Evolutionary conservation across 2,113 vertebrate genomes (phyloP), one percentile per base, ranked within the genome.

Genomic region (Solea solea): DNA sequence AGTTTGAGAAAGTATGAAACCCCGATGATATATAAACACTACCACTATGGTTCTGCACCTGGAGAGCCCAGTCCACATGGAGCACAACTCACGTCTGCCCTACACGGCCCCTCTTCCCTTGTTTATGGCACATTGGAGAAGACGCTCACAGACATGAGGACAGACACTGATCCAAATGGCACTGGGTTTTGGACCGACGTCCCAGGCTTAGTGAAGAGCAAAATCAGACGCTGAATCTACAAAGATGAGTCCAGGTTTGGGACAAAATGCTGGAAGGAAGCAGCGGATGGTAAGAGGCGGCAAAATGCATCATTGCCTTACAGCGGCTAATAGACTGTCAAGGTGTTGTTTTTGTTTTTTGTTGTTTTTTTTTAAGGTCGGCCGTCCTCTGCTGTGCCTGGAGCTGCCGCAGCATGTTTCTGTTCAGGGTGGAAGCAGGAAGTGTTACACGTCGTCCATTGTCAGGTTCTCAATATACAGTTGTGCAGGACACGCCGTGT

Each of bases 121-220:
- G 12, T 68, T 79, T 85, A 88, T 91, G 89, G 89, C 90, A 91
- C 90, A 81, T 73, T 60, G 81, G 86, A 90, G 79, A 80, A 84
- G 78, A 90, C 34, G 71, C 72, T 80, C 64, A 56, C 57, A 74
- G 71, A 50, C 76, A 83, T 74, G 65, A 70, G 61, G 71, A 74
- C 61, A 70, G 46, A 74, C 64, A 55, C 52, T 3, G 55, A 70
- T 70, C 81, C 65, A 42, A 88, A 84, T 87, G 86, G 85, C 88
- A 90, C 84, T 54, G 15, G 69, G 65, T 71, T 65, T 48, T 42
- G 53, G 61, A 53, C 74, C 44, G 34, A 27, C 57, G 28, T 25
- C 58, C 54, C 59, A 73, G 61, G 46, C 40, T 57, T 51, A 25
- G 15, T 41, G 6, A 25, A 42, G 58, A 57, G 57, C 7, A 58